These are phyloP conservation scores for Talpa occidentalis DNA, from an alignment of 2,113 vertebrate genomes.

Conservation along the genomic window DNA sequence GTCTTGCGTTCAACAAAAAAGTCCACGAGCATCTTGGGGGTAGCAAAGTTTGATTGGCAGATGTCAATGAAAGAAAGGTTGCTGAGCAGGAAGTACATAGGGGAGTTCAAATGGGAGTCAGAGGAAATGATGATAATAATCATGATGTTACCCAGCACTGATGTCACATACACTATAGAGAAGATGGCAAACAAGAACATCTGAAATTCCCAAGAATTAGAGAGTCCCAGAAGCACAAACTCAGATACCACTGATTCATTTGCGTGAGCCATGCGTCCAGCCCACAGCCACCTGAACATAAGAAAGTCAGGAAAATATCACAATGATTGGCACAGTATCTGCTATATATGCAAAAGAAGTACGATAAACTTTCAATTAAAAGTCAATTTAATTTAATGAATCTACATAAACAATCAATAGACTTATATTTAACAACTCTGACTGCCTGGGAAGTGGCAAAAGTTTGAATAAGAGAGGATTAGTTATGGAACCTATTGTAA, in stretches of 20 bases:
- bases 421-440: background rate
- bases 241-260: slow-evolving; percentile 67
- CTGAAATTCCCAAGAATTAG: slow-evolving; percentile 65
- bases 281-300: slow-evolving; percentile 27
- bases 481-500: background rate
- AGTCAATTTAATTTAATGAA: slow-evolving; percentile 8
- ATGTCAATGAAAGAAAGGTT: slow-evolving; percentile 80
- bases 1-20: slow-evolving; percentile 73
- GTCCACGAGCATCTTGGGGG: slow-evolving; percentile 82
- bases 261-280: slow-evolving; percentile 59
- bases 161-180: slow-evolving; percentile 64
- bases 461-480: background rate
- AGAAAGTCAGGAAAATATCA: slow-evolving; percentile 30
- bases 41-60: slow-evolving; percentile 79
- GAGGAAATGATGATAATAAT: slow-evolving; percentile 74
- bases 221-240: slow-evolving; percentile 77
- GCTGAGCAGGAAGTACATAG: slow-evolving; percentile 80
- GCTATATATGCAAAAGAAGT: background rate
- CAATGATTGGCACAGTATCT: background rate
- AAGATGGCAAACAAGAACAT: slow-evolving; percentile 70
- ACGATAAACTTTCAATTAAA: background rate
- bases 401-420: background rate
- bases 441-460: background rate
- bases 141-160: slow-evolving; percentile 71
- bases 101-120: slow-evolving; percentile 60